Conservation (phyloP, 2,113 vertebrate species). For the Conger conger region DNA sequence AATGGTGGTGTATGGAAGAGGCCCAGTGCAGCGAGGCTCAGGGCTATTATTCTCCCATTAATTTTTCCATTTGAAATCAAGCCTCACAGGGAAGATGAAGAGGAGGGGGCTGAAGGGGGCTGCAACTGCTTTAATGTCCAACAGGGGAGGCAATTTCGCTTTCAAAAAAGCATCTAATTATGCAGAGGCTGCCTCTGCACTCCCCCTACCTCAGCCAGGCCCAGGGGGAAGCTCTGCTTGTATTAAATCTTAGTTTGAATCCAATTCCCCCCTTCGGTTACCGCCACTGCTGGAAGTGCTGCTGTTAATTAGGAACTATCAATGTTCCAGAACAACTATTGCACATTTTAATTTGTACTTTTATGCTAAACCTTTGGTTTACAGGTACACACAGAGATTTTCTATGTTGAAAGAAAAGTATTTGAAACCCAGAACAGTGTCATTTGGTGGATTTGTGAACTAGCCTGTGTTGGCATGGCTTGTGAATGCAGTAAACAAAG, state of each 20-base stretch:
- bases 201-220: conserved; percentile 13
- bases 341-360: conserved; percentile 29
- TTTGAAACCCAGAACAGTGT: background rate
- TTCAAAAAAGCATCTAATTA: conserved; percentile 50
- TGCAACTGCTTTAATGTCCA: conserved; percentile 60
- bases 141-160: conserved; percentile 71
- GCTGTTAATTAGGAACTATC: conserved; percentile 44
- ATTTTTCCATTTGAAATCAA: conserved; percentile 81
- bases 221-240: conserved; percentile 11
- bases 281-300: conserved; percentile 27
- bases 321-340: conserved; percentile 35
- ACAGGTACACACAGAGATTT: conserved; percentile 3
- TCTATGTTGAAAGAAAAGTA: background rate
- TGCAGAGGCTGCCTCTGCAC: conserved; percentile 32
- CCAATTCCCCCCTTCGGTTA: conserved; percentile 23
- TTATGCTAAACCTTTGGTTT: background rate
- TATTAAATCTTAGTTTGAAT: conserved; percentile 33
- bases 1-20: conserved; percentile 51
- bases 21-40: conserved; percentile 51
- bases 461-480: background rate
- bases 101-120: conserved; percentile 41
- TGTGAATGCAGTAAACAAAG: background rate
- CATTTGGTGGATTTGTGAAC: background rate
- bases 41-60: conserved; percentile 77
- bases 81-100: conserved; percentile 57